Percentiles rank a stretch among this genome's conserved stretches.
phyloP scores from a whole-genome alignment of 2,113 vertebrate species.

The Bubo scandiacus region DNA sequence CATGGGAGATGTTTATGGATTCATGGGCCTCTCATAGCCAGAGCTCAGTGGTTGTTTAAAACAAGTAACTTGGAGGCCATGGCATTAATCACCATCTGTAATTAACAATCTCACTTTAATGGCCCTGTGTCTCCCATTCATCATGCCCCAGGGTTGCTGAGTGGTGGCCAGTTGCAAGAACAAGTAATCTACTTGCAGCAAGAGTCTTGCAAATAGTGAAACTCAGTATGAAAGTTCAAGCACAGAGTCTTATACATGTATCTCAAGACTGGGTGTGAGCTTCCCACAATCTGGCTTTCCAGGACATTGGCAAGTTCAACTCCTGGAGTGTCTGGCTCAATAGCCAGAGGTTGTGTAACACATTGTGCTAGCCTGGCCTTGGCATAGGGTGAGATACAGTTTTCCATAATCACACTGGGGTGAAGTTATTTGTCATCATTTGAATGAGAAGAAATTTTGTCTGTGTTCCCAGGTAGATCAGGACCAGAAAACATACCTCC shows the following conservation, averaged over 20 bases:
- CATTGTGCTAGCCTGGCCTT: background rate
- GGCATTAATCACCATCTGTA: background rate
- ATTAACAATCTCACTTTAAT: background rate
- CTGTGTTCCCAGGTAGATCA: background rate
- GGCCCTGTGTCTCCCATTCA: background rate
- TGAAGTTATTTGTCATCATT: background rate
- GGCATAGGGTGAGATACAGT: background rate
- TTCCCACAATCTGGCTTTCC: background rate
- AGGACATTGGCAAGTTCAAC: background rate
- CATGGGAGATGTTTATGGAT: background rate
- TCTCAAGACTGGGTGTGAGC: background rate
- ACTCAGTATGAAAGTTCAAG: background rate
- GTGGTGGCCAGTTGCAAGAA: background rate
- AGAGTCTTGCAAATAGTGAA: background rate
- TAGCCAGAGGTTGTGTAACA: background rate
- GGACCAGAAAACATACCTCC: background rate
- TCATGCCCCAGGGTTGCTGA: background rate
- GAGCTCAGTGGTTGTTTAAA: background rate
- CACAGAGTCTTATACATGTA: background rate
- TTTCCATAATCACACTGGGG: background rate
- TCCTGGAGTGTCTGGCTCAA: background rate
- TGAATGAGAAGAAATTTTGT: background rate
- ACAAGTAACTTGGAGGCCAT: background rate
- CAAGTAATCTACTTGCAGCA: background rate
- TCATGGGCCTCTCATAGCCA: background rate